These are phyloP conservation scores for Automeris io DNA, from an alignment of 2,888 invertebrate genomes.

Conservation along the genomic window DNA sequence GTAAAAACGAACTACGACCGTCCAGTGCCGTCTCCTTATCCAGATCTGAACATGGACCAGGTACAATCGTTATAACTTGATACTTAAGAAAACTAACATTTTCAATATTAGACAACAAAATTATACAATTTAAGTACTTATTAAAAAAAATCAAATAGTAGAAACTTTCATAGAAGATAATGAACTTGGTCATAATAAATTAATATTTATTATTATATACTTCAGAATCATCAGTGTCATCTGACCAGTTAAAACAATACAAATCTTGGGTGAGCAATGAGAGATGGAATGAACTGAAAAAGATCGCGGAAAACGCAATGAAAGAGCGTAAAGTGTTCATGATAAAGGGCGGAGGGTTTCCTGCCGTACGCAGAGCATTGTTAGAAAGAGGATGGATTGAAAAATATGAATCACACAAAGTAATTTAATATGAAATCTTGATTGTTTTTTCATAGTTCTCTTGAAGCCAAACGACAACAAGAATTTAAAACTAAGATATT, in stretches of 20 bases:
- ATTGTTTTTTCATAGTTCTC: background rate
- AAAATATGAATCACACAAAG: constrained; percentile 76
- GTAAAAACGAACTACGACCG: constrained; percentile 61
- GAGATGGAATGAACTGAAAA: constrained; percentile 79
- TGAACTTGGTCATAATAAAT: too few species aligned
- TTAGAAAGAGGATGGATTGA: constrained; percentile 85
- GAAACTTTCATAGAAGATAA: too few species aligned
- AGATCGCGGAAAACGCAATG: constrained; percentile 80
- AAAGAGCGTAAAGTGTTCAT: constrained; percentile 81
- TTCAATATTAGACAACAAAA: too few species aligned
- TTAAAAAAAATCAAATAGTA: too few species aligned
- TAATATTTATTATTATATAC: too few species aligned
- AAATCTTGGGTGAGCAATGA: constrained; percentile 80
- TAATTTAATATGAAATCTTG: too few species aligned
- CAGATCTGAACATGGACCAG: constrained; percentile 64
- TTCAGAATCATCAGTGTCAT: constrained; percentile 41
- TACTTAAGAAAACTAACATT: too few species aligned
- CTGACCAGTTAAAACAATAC: constrained; percentile 64
- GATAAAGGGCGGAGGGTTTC: constrained; percentile 84
- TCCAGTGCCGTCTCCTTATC: constrained; percentile 62
- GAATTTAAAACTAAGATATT: too few species aligned
- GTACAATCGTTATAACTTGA: constrained; percentile 38
- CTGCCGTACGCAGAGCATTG: constrained; percentile 82
- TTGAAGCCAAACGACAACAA: too few species aligned
- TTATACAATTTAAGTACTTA: too few species aligned